Percentiles rank a stretch among this genome's conserved stretches.
Conservation (phyloP, 2,888 invertebrate species). For the Ennomos erosarius region DNA sequence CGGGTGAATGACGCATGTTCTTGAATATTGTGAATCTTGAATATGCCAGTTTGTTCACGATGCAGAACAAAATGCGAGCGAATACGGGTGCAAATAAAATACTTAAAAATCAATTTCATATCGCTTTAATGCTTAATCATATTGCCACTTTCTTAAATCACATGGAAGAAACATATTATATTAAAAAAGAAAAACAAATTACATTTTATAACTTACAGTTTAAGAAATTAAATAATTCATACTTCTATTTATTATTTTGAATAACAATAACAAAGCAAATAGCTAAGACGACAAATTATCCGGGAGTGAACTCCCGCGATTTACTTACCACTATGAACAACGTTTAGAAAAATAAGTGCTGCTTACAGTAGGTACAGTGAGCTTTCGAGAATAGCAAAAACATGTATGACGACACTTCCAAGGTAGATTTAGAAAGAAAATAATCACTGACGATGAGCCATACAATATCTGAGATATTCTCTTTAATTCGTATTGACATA, state of each 20-base stretch:
- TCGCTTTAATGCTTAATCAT: conserved; percentile 71
- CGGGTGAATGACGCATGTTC: too few species aligned
- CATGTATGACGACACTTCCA: background rate
- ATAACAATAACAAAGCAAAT: conserved; percentile 81
- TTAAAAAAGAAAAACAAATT: conserved; percentile 65
- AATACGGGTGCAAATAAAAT: conserved; percentile 13
- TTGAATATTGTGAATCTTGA: too few species aligned
- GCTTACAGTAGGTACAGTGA: conserved; percentile 21
- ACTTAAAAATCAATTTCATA: conserved; percentile 47
- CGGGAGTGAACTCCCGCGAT: background rate
- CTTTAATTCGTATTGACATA: too few species aligned
- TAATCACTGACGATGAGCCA: background rate
- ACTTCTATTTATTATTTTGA: conserved; percentile 59
- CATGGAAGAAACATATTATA: conserved; percentile 78
- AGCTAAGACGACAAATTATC: conserved; percentile 45
- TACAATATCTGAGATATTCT: too few species aligned
- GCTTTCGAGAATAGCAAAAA: background rate
- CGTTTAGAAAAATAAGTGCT: conserved; percentile 16
- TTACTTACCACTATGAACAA: conserved; percentile 18
- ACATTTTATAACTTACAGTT: conserved; percentile 68
- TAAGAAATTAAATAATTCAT: conserved; percentile 74
- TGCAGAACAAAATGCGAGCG: too few species aligned
- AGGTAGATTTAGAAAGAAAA: background rate
- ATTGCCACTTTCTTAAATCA: conserved; percentile 81
- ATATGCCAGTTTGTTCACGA: too few species aligned